Base-by-base conservation (phyloP, 2,113 vertebrate genomes). In the Mobula birostris region DNA sequence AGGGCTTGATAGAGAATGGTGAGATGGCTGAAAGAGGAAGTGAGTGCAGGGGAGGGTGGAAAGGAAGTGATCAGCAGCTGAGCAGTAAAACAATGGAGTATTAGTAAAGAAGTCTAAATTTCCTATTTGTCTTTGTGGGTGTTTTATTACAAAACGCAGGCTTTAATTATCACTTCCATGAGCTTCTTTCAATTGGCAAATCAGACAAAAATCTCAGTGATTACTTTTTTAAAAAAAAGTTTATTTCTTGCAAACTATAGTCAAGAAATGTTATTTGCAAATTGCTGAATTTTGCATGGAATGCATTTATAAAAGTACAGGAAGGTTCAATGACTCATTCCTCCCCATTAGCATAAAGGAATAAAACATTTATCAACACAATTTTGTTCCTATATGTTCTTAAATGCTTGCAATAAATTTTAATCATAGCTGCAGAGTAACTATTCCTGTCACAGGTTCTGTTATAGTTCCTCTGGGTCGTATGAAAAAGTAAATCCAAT, bases 351-450 rank as follows among this genome's bases (percentile, higher is more conserved):
- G 90, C 19, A 9, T 40, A 74, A 74, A 74, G 90, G 90, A 32
- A 48, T 40, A 68, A 48, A 24, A 72, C 90, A 72, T 93, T 93
- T 93, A 93, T 24, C 68, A 93, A 48, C 11, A 9, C 79, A 82
- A 48, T 40, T 72, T 93, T 72, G 36, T 74, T 74, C 68, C 36
- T 11, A 24, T 9, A 21, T 36, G 36, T 72, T 74, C 68, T 40
- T 48, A 93, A 93, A 92, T 92, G 68, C 66, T 72, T 70, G 90
- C 90, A 93, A 93, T 93, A 70, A 93, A 74, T 32, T 74, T 74
- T 93, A 93, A 93, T 93, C 66, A 27, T 27, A 74, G 66, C 68
- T 93, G 90, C 68, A 74, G 90, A 93, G 90, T 74, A 93, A 70
- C 36, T 74, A 48, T 74, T 93, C 90, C 90, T 40, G 40, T 72